Conservation (phyloP, 2,888 invertebrate genomes). For the Norana najaformis region DNA sequence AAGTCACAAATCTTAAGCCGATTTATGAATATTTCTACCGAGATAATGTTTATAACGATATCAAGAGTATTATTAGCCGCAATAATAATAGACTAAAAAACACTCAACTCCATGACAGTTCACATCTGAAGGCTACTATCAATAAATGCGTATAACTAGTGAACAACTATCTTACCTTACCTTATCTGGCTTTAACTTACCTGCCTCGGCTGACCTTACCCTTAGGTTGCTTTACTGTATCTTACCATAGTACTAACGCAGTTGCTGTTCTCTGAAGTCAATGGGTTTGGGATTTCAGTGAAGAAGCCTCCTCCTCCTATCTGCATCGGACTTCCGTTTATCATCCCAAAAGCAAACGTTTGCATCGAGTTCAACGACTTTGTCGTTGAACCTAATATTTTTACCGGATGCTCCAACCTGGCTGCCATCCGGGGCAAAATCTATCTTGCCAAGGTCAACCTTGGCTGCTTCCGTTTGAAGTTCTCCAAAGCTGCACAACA, state of each 20-base stretch:
- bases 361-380: conserved; percentile 59
- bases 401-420: conserved; percentile 59
- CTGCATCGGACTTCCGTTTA: conserved; percentile 60
- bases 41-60: too few species aligned
- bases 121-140: too few species aligned
- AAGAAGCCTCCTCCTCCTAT: conserved; percentile 61
- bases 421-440: conserved; percentile 55
- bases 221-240: background rate
- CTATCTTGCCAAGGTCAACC: conserved; percentile 50
- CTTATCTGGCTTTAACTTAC: too few species aligned
- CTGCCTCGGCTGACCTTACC: background rate
- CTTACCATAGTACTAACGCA: background rate
- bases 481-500: too few species aligned
- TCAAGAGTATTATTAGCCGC: too few species aligned
- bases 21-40: too few species aligned
- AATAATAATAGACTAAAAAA: too few species aligned
- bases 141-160: too few species aligned
- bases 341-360: conserved; percentile 58
- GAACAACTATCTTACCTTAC: too few species aligned
- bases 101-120: too few species aligned
- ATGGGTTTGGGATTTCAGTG: conserved; percentile 50
- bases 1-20: too few species aligned
- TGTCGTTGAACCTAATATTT: conserved; percentile 44
- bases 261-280: background rate
- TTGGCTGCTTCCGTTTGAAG: conserved; percentile 62